Evolutionary conservation across 2,113 vertebrate species (phyloP).

Genomic region (Galeopterus variegatus): DNA sequence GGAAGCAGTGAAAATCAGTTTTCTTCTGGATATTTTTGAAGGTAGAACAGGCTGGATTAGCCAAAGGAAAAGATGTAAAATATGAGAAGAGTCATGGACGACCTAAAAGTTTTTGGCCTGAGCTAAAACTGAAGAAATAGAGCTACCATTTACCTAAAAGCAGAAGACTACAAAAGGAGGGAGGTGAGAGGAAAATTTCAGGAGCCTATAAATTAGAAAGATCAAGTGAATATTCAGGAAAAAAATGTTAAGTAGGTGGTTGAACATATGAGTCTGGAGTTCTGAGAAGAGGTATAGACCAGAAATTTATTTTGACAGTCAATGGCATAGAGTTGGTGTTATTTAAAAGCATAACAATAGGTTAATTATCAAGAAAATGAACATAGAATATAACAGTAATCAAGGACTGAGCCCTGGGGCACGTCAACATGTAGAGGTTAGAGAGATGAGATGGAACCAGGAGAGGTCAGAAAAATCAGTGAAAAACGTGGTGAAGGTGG

Average conservation of each 20-base stretch:
- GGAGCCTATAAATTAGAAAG: not conserved
- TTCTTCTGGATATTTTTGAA: conserved; percentile 14
- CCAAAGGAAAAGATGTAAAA: not conserved
- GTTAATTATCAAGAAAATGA: not conserved
- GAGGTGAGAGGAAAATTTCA: not conserved
- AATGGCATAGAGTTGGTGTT: not conserved
- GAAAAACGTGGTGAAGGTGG: not conserved
- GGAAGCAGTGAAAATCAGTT: not conserved
- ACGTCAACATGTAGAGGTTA: not conserved
- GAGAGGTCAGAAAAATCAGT: not conserved
- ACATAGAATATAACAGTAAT: not conserved
- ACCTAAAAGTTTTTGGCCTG: not conserved
- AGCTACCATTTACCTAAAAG: not conserved
- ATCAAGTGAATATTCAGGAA: not conserved
- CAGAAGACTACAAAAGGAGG: not conserved
- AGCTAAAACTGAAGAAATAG: not conserved
- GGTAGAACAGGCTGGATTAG: not conserved
- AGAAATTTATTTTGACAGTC: not conserved
- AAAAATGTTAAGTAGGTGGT: not conserved
- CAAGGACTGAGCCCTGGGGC: not conserved
- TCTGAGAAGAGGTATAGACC: not conserved
- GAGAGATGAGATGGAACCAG: not conserved
- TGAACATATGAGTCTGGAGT: not conserved
- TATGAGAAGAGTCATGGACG: not conserved
- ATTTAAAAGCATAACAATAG: not conserved